Percentiles rank a stretch among this genome's conserved stretches.
Conservation (phyloP, 2,113 vertebrate species). For the Tachysurus vachellii region DNA sequence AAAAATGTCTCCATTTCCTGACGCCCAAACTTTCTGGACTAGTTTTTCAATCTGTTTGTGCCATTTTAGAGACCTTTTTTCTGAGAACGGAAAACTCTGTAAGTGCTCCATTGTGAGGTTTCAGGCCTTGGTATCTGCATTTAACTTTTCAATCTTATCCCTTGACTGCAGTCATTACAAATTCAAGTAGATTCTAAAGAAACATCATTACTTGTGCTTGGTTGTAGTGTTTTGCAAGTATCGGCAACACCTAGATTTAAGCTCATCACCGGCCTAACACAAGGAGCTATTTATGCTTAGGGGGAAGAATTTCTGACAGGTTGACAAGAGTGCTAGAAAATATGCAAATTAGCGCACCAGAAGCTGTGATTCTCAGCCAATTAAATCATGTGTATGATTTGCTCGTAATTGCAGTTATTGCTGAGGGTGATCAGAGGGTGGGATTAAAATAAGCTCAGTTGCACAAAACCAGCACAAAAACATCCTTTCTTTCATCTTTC, state of each 20-base stretch:
- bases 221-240: conserved; percentile 9
- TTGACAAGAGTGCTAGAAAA: conserved; percentile 45
- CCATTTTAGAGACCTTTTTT: background rate
- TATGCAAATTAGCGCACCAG: conserved; percentile 45
- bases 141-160: background rate
- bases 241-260: conserved; percentile 43
- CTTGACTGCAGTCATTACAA: conserved; percentile 20
- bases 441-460: conserved; percentile 10
- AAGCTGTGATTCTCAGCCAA: conserved; percentile 45
- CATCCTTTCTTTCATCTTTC: conserved; percentile 31
- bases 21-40: background rate
- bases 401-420: conserved; percentile 45
- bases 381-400: conserved; percentile 41
- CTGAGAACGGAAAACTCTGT: background rate
- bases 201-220: conserved; percentile 8
- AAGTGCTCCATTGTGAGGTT: background rate
- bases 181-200: conserved; percentile 29
- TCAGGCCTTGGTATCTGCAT: background rate
- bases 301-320: conserved; percentile 37
- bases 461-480: background rate
- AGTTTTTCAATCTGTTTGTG: background rate
- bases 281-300: conserved; percentile 43
- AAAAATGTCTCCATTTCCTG: background rate
- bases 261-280: conserved; percentile 30
- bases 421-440: conserved; percentile 39